Percentiles rank a stretch among this genome's conserved stretches.
phyloP scores from a whole-genome alignment of 2,797 vertebrate genomes.

The Vultur gryphus region DNA sequence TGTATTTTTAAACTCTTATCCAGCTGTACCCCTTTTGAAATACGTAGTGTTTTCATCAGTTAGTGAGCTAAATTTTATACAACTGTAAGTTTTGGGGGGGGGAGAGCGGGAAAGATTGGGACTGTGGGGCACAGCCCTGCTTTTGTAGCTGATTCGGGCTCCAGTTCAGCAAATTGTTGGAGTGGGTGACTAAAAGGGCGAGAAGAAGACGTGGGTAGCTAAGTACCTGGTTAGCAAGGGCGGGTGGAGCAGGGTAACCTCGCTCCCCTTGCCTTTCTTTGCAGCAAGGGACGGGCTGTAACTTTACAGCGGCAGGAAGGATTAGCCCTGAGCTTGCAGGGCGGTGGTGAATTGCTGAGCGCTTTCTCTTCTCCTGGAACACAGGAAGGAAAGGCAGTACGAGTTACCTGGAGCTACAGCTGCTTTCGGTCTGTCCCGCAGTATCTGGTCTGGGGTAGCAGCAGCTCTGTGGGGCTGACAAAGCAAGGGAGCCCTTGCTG shows the following conservation, averaged over 20 bases:
- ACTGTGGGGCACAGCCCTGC: neutral
- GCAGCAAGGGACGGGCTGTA: neutral
- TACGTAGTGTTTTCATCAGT: neutral
- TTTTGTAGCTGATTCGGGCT: neutral
- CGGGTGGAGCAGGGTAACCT: neutral
- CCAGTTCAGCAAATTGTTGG: neutral
- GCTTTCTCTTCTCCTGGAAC: neutral
- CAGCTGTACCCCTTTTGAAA: neutral
- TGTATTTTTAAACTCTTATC: neutral
- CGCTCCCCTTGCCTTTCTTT: neutral
- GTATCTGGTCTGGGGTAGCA: neutral
- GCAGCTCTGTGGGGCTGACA: neutral
- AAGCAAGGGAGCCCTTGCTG: neutral
- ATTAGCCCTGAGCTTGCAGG: neutral
- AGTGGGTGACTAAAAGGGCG: neutral
- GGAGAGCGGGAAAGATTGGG: neutral
- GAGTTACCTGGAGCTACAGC: neutral
- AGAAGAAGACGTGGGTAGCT: neutral
- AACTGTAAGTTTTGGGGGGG: neutral
- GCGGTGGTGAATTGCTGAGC: fast-evolving
- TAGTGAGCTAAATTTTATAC: neutral
- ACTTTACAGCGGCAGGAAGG: neutral
- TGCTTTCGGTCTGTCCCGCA: neutral
- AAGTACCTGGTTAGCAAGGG: neutral
- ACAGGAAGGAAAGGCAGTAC: neutral